Evolutionary conservation across 2,888 invertebrate genomes (phyloP), one percentile per base, ranked within the genome.

Genomic region (Agriopis aurantiaria): DNA sequence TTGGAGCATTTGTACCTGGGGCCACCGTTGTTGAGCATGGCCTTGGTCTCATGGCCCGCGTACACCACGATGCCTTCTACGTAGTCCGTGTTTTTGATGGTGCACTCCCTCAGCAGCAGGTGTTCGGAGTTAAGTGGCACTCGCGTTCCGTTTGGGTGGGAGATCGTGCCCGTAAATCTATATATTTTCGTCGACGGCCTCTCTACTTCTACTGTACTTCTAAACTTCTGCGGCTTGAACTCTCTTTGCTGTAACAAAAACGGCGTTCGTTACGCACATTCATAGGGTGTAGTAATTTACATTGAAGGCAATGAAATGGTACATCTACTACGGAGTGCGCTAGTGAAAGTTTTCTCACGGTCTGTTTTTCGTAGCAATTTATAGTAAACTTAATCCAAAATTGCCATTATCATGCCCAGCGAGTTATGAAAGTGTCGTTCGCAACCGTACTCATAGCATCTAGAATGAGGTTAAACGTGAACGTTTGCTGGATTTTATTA

Each of bases 1-100:
- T 97, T 96, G 65, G 99, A 99, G 80, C 98, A 96, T 92, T 99
- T 99, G 92, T 97, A 98, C 57, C 99, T 96, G 70, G 99, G 99
- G 55, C 99, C 98, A 77, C 98, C 98, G 90, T 99, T 99, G 91
- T 99, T 99, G 74, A 99, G 95, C 98, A 99, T 98, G 17, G 99
- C 98, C 93, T 99, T 99, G 14, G 99, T 99, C 95, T 99, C 99
- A 89, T 98, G 98, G 69, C 99, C 97, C 76, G 98, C 98, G 95
- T 99, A 99, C 65, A 99, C 97, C 60, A 99, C 98, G 85, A 99
- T 97, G 68, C 99, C 99, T 89, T 99, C 99, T 52, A 99, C 96
- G 88, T 96, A 99, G 90, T 99, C 99, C 10, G 99, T 99, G 91
- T 99, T 99, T 93, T 99, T 98, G 80, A 99, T 95, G 77, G 97